These are phyloP conservation scores for Gnathonemus longibarbis DNA, from an alignment of 2,113 vertebrate genomes.

Conservation along the genomic window DNA sequence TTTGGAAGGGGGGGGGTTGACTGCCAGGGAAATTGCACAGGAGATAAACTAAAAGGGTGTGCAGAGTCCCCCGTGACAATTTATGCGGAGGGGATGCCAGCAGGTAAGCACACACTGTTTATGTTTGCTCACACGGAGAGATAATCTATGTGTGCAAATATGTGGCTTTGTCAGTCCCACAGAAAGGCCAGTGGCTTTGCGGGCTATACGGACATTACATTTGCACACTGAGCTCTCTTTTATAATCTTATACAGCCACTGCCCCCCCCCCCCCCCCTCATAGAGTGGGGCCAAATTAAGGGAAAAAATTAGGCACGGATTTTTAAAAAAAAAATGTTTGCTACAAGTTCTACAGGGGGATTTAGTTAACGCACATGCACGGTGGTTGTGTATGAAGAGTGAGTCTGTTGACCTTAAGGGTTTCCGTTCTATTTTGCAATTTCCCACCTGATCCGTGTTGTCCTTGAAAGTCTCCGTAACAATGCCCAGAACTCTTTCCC, in stretches of 20 bases:
- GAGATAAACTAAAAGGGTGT: neutral
- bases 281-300: neutral
- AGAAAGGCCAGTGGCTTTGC: neutral
- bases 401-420: neutral
- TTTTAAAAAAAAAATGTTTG: neutral
- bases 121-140: neutral
- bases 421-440: neutral
- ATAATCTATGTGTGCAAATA: neutral
- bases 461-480: neutral
- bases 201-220: neutral
- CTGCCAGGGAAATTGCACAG: neutral
- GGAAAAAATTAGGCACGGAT: neutral
- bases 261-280: too few relatives aligned
- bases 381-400: neutral
- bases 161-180: neutral
- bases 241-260: neutral
- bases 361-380: neutral
- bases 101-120: neutral
- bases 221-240: neutral
- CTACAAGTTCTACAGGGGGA: neutral
- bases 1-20: neutral
- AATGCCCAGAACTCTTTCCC: neutral
- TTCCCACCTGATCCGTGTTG: neutral
- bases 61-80: neutral
- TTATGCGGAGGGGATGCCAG: neutral